phyloP scores from a whole-genome alignment of 2,888 invertebrate species.

The Coenonympha glycerion region DNA sequence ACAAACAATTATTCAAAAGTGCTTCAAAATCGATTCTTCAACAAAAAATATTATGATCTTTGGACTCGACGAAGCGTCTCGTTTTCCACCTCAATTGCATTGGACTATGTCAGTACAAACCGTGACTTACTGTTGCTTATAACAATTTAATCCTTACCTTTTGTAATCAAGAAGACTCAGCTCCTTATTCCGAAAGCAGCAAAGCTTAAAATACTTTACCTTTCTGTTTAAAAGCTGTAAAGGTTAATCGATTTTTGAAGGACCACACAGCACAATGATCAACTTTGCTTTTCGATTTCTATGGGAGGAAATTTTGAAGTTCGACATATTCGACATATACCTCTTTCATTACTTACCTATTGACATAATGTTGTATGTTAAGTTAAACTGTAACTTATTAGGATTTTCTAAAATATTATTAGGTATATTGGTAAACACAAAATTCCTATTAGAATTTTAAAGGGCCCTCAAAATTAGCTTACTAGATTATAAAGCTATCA shows the following conservation, averaged over 20 bases:
- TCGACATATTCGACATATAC: conserved; percentile 26
- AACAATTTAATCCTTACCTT: conserved; percentile 24
- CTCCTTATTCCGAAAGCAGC: conserved; percentile 20
- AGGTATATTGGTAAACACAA: no score
- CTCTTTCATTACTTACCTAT: no score
- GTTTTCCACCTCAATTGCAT: conserved; percentile 46
- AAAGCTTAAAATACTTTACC: conserved; percentile 13
- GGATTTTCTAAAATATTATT: no score
- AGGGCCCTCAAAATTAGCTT: no score
- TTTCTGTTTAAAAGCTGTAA: conserved; percentile 9
- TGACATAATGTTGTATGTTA: no score
- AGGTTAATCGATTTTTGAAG: conserved; percentile 20
- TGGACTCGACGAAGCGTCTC: conserved; percentile 48
- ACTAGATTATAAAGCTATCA: no score
- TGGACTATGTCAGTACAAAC: conserved; percentile 35
- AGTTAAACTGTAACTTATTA: no score
- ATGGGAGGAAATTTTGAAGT: conserved; percentile 27
- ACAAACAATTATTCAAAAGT: conserved; percentile 26
- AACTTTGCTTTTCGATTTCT: conserved; percentile 41
- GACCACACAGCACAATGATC: conserved; percentile 39
- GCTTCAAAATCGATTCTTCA: conserved; percentile 19
- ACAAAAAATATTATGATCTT: conserved; percentile 39
- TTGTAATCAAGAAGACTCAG: not conserved
- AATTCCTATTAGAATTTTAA: no score
- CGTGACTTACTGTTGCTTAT: conserved; percentile 50